These are phyloP conservation scores for Chrysopa pallens DNA, from an alignment of 1,140 invertebrate genomes.

Conservation along the genomic window DNA sequence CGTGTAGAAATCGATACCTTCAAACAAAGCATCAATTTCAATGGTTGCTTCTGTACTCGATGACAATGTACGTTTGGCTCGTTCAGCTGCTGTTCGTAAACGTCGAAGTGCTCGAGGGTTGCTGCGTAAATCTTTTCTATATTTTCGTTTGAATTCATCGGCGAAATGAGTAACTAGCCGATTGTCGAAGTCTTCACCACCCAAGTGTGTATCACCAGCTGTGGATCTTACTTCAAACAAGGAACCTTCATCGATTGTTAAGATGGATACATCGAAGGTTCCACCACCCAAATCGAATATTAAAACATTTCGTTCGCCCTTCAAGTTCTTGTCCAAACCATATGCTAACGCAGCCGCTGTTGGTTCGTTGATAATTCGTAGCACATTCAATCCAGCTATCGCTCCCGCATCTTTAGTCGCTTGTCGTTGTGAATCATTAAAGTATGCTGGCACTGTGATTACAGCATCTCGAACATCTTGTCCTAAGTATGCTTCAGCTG, in stretches of 20 bases:
- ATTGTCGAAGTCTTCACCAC: conserved; percentile 65
- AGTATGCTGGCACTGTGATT: conserved; percentile 33
- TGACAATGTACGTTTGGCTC: conserved; percentile 29
- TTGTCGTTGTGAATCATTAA: conserved; percentile 44
- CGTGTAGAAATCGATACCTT: conserved; percentile 29
- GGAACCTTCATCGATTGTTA: conserved; percentile 50
- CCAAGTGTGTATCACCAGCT: conserved; percentile 35
- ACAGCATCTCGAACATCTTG: conserved; percentile 26
- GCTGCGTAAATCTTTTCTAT: conserved; percentile 25
- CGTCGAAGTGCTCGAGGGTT: conserved; percentile 32
- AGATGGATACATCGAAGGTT: conserved; percentile 49
- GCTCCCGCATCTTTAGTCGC: conserved; percentile 31
- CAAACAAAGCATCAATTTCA: conserved; percentile 28
- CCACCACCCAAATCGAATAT: conserved; percentile 34
- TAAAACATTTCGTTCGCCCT: conserved; percentile 27
- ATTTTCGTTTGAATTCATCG: conserved; percentile 28
- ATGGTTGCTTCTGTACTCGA: conserved; percentile 29
- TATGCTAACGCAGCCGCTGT: conserved; percentile 45
- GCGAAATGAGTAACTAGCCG: conserved; percentile 47
- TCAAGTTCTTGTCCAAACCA: conserved; percentile 36
- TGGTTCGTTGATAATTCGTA: conserved; percentile 38
- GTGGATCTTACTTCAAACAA: conserved; percentile 49
- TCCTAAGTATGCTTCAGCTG: conserved; percentile 31
- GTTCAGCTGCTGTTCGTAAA: conserved; percentile 39
- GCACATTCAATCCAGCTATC: conserved; percentile 33